A percentile compares a stretch with the other conserved stretches of the same genome.
phyloP scores from a whole-genome alignment of 1,140 invertebrate genomes.

The Lepidostoma basale region DNA sequence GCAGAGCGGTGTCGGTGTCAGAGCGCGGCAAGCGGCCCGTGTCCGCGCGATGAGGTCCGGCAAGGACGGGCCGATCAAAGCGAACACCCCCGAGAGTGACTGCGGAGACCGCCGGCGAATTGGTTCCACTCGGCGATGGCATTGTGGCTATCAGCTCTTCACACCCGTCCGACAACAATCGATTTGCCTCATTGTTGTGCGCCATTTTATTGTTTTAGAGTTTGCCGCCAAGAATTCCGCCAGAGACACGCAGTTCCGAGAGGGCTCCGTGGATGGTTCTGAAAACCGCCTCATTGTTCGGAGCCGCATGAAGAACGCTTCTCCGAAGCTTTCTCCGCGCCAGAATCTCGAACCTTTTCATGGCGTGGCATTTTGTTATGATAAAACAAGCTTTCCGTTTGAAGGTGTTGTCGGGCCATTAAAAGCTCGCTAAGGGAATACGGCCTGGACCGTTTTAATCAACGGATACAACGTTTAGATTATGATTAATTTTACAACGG shows the following conservation, averaged over 20 bases:
- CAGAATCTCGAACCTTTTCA: no score
- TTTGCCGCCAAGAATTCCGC: conserved; percentile 24
- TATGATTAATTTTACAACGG: no score
- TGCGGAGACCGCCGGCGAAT: conserved; percentile 19
- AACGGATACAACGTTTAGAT: no score
- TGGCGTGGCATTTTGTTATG: no score
- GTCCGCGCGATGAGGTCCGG: not conserved
- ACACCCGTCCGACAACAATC: conserved; percentile 29
- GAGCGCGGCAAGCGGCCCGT: not conserved
- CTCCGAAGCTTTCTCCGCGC: not conserved
- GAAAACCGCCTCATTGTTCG: conserved; percentile 19
- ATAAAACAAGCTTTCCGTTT: no score
- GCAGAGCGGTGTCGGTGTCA: not conserved
- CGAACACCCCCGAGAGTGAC: conserved; percentile 6
- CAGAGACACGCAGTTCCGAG: conserved; percentile 7
- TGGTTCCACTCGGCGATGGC: conserved; percentile 25
- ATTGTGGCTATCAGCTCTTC: conserved; percentile 33
- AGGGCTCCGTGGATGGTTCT: conserved; percentile 14
- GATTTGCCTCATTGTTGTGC: conserved; percentile 30
- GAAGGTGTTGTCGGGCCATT: no score
- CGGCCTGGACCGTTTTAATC: no score
- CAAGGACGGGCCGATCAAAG: conserved; percentile 22
- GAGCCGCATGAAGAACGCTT: not conserved
- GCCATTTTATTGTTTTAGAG: conserved; percentile 35
- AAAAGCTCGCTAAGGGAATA: no score